Conservation (phyloP, 1,140 invertebrate genomes). For the Sarcophaga peregrina region DNA sequence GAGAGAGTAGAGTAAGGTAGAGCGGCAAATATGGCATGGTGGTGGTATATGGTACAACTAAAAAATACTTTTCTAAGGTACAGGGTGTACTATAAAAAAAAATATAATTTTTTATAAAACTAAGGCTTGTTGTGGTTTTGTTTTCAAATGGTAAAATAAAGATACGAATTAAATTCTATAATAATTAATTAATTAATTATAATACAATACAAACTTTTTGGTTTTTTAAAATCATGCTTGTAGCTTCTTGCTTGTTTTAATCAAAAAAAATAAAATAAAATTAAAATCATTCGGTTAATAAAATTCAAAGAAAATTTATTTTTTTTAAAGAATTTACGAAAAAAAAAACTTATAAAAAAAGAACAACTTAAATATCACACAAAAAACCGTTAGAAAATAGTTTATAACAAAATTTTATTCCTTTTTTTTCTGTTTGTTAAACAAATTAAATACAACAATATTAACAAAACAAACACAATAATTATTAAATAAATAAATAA, state of each 20-base stretch:
- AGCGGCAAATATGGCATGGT: background rate
- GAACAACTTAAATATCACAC: slow-evolving; percentile 36
- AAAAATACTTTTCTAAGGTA: no score
- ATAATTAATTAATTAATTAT: background rate
- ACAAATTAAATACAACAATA: slow-evolving; percentile 32
- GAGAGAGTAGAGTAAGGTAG: background rate
- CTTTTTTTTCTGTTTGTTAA: slow-evolving; percentile 5
- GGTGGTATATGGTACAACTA: no score
- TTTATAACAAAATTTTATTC: background rate
- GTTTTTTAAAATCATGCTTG: background rate
- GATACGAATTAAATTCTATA: no score
- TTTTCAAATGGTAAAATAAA: no score
- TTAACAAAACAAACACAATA: slow-evolving; percentile 33
- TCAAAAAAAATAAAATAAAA: background rate
- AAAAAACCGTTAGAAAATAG: background rate
- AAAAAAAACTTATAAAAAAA: background rate
- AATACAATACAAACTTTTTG: slow-evolving; percentile 3
- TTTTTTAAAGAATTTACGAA: no score
- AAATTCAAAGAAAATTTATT: background rate
- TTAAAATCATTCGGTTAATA: slow-evolving; percentile 15
- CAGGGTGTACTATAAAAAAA: background rate
- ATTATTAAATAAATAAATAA: background rate
- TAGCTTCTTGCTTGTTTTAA: background rate
- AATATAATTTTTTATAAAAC: background rate
- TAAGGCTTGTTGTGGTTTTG: no score